Evolutionary conservation across 2,797 vertebrate species (phyloP), one percentile per base, ranked within the genome.

Genomic region (Sternarchorhynchus goeldii): DNA sequence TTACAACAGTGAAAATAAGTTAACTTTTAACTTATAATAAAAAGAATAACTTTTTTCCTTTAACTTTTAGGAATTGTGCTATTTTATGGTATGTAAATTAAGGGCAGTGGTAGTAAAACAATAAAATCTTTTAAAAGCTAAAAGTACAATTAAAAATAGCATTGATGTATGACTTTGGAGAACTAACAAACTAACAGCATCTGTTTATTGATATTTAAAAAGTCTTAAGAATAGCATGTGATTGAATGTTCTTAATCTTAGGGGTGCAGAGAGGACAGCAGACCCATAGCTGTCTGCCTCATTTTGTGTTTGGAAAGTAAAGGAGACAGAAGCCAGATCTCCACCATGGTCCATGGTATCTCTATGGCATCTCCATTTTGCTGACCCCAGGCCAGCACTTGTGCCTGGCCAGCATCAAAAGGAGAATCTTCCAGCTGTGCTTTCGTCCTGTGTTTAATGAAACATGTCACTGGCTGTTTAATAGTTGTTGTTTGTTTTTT

Each of bases 401-500:
- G n/a, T 39, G 64, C 36, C 64, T 66, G 64, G 34, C 18, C 14
- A 64, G 56, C 14, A 60, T 73, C 70, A 73, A 20, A 3, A 5
- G 65, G 17, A 64, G 32, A 64, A 56, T 64, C 65, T 34, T 80
- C 31, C 31, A 64, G 66, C 41, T 63, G 39, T 57, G 39, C 73
- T 73, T 59, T 31, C 32, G 70, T 59, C 78, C 21, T 45, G 18
- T 67, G 56, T 73, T 59, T 74, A 74, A 53, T 31, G 17, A 62
- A 25, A 74, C 31, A 41, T 75, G 58, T 75, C 65, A 63, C 31
- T 6, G 31, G 8, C 8, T 69, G 50, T 75, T 50, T 74, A 69
- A 75, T 69, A 80, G 65, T 39, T n/a, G n/a, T n/a, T n/a, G n/a
- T 59, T n/a, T 32, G 72, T 45, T 69, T 21, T 7, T 63, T 25